Evolutionary conservation across 1,140 invertebrate genomes (phyloP), one percentile per base, ranked within the genome.

Genomic region (Macrosteles quadrilineatus): DNA sequence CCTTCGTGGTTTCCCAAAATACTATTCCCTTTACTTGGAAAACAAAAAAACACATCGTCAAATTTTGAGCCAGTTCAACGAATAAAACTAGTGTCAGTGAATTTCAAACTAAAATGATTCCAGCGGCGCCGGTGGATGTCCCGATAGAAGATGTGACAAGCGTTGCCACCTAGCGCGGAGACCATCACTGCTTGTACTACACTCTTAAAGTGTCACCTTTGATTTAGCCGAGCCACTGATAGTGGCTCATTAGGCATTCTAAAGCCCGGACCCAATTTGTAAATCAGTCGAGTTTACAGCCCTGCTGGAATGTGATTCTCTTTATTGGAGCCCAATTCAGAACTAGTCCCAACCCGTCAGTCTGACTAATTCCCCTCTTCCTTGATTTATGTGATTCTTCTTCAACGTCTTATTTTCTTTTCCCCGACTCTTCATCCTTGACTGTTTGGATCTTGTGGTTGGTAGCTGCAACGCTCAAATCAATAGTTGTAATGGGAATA

Each of bases 341-440:
- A 59, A 59, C 55, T 59, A 59, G 21, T 29, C 55, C 27, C 55
- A 25, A n/a, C 55, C 21, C 21, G 9, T 59, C 27, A 25, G 2
- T n/a, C 25, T 59, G 55, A 59, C 55, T 59, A 59, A 59, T 59
- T 59, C 55, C 55, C 55, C 47, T 59, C 55, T 59, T 59, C 55
- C 55, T 59, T 59, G 55, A 59, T 59, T 59, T 59, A 59, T 59
- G 23, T 25, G 25, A 36, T 4, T 36, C 4, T 4, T 14, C 14
- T 6, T 14, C 32, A 6, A 36, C 32, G 47, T 50, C 47, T 50
- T 50, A 4, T 23, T 50, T 50, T n/a, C 4, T n/a, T 23, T 50
- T 3, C 17, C n/a, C 17, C 17, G 36, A 43, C 17, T 9, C 36
- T 43, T 43, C 17, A 17, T 11, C 17, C 17, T 43, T 11, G 9